These are phyloP conservation scores for Enteromius fasciolatus DNA, from an alignment of 2,797 vertebrate genomes.

Conservation along the genomic window DNA sequence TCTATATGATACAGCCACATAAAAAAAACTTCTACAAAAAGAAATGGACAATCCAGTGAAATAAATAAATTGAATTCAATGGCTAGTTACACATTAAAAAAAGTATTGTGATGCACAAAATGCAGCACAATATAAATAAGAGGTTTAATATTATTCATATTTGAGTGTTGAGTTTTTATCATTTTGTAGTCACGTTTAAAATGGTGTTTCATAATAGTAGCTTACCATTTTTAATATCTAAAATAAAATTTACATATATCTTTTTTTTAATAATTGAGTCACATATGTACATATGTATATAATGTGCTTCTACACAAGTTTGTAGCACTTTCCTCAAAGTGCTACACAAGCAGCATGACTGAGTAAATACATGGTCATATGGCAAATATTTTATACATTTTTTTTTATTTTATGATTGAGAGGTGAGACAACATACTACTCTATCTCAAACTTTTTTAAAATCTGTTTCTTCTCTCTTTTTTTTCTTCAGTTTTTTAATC, in stretches of 20 bases:
- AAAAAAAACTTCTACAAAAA: not conserved
- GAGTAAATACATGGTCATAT: not conserved
- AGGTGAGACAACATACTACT: not conserved
- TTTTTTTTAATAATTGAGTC: not conserved
- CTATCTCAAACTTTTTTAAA: not conserved
- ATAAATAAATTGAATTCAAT: not conserved
- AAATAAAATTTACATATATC: not conserved
- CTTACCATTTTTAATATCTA: not conserved
- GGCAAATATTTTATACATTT: not conserved
- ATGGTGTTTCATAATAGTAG: not conserved
- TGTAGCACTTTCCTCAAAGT: not conserved
- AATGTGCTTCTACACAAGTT: not conserved
- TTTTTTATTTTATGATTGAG: conserved; percentile 2
- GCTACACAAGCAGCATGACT: not conserved
- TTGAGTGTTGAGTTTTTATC: not conserved
- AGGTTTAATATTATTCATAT: not conserved
- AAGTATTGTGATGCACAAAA: not conserved
- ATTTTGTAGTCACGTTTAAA: not conserved
- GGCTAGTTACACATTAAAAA: not conserved
- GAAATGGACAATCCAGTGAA: not conserved
- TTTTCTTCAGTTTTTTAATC: conserved; percentile 50
- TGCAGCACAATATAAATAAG: not conserved
- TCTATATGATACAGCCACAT: not conserved
- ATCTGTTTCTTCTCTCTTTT: not conserved
- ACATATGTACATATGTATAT: not conserved